Percentiles rank a stretch among this genome's conserved stretches.
phyloP scores from a whole-genome alignment of 2,113 vertebrate species.

The Equus quagga region DNA sequence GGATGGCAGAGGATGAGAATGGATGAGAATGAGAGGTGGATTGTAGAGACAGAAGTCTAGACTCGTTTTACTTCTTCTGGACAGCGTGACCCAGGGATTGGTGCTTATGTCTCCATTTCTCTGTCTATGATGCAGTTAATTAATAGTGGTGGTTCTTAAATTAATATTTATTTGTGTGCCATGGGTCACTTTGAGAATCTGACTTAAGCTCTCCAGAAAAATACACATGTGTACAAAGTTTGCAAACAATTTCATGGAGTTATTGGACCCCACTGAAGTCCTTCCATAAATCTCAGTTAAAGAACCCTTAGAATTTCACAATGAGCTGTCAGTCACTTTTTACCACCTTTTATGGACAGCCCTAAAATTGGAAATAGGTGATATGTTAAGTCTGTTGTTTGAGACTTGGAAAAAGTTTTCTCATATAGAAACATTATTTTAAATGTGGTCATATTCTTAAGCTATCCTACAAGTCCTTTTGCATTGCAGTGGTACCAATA shows the following conservation, averaged over 20 bases:
- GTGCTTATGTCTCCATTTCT: background rate
- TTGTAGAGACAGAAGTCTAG: background rate
- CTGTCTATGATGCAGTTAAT: background rate
- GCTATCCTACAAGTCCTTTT: background rate
- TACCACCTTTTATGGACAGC: background rate
- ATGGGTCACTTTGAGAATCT: conserved; percentile 1
- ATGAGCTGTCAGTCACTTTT: background rate
- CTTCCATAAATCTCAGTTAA: background rate
- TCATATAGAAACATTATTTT: background rate
- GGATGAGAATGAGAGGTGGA: background rate
- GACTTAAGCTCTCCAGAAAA: background rate
- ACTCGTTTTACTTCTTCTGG: background rate
- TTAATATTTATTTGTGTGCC: conserved; percentile 2
- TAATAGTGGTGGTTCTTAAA: background rate
- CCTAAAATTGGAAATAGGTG: background rate
- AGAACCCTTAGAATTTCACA: background rate
- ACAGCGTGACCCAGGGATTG: background rate
- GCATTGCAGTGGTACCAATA: background rate
- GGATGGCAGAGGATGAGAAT: background rate
- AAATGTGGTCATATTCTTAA: background rate
- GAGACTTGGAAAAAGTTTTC: background rate
- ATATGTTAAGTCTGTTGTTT: background rate
- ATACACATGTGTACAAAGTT: background rate
- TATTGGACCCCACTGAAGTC: background rate
- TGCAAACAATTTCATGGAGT: background rate